Conservation (phyloP, 2,797 vertebrate species). For the Artibeus lituratus region DNA sequence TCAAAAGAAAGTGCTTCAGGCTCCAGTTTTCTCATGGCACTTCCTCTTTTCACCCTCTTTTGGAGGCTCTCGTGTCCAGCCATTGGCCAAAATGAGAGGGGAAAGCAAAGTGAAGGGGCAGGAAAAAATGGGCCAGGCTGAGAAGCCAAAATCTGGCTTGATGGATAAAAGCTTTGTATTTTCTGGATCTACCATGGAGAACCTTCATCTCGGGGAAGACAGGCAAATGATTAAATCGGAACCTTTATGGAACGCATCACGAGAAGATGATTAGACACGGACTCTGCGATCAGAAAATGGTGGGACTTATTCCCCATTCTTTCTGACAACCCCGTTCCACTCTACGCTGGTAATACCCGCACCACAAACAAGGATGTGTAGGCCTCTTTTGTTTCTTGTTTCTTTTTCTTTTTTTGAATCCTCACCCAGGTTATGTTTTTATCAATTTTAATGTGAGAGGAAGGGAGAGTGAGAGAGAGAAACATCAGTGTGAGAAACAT, state of each 20-base stretch:
- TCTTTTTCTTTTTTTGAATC: neutral
- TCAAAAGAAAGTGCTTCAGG: neutral
- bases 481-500: neutral
- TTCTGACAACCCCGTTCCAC: neutral
- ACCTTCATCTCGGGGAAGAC: neutral
- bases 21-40: neutral
- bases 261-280: neutral
- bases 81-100: neutral
- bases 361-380: neutral
- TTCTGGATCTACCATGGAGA: neutral
- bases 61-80: neutral
- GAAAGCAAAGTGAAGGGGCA: neutral
- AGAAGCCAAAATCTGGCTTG: neutral
- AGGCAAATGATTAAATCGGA: neutral
- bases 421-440: neutral
- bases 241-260: accelerated
- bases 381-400: neutral
- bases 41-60: neutral
- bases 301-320: neutral
- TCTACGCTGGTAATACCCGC: neutral
- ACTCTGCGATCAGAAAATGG: neutral
- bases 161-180: neutral
- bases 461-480: neutral
- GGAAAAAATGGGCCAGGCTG: neutral
- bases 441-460: neutral